phyloP scores from a whole-genome alignment of 2,888 invertebrate genomes.

The Ectropis crepuscularia region DNA sequence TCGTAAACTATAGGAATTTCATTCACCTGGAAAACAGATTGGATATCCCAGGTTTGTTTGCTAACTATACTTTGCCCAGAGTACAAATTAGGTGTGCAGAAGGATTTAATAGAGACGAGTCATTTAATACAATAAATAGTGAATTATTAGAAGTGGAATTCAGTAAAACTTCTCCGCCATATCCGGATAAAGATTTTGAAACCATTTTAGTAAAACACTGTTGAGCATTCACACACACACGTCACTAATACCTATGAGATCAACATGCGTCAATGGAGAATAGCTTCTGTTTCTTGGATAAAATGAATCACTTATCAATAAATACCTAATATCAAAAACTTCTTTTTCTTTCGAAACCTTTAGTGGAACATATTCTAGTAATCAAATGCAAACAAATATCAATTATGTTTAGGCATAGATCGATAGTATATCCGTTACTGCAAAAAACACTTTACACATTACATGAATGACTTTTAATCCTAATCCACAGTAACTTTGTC shows the following conservation, averaged over 20 bases:
- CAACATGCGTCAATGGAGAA: too few species aligned
- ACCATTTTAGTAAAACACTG: slow-evolving; percentile 5
- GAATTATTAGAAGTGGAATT: neutral
- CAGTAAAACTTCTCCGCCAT: slow-evolving; percentile 4
- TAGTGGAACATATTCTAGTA: too few species aligned
- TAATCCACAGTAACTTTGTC: too few species aligned
- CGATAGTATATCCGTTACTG: too few species aligned
- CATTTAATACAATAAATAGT: neutral
- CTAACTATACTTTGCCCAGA: slow-evolving; percentile 4
- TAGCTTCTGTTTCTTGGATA: too few species aligned
- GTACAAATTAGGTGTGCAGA: slow-evolving; percentile 6
- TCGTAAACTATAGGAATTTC: slow-evolving; percentile 11
- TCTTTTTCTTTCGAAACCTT: too few species aligned
- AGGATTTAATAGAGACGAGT: slow-evolving; percentile 5
- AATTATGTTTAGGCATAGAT: too few species aligned
- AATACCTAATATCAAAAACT: too few species aligned
- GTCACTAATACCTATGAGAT: neutral
- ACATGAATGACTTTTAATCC: too few species aligned
- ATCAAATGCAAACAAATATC: too few species aligned
- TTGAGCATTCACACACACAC: neutral
- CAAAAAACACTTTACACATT: too few species aligned
- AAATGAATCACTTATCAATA: too few species aligned
- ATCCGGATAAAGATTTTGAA: slow-evolving; percentile 3
- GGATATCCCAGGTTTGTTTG: slow-evolving; percentile 2
- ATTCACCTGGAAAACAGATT: neutral